Evolutionary conservation across 2,888 invertebrate genomes (phyloP), one percentile per base, ranked within the genome.

Genomic region (Anoplius nigerrimus): DNA sequence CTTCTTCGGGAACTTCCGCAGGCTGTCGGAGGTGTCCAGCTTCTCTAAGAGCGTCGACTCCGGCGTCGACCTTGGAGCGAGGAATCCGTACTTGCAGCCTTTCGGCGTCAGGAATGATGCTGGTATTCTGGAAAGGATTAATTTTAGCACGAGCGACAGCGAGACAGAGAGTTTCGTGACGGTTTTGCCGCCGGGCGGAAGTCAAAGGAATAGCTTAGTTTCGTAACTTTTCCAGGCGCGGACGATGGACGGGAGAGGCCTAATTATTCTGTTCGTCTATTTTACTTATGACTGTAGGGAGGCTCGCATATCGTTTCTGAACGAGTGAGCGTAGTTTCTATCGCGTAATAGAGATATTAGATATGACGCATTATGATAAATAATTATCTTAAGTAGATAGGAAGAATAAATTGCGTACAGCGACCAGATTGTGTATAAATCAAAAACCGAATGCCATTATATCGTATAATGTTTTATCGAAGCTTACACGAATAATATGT

Each of bases 1-100:
- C 48, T 94, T 95, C 85, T 95, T 95, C 82, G 95, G 94, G 56
- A 94, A 93, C 86, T 93, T 93, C 82, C 90, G 93, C 69, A 93
- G 92, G 74, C 68, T 86, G 0, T 83, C 85, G 2, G 80, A 83
- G 2, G 62, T 75, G 15, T 81, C 83, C 1, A 76, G 65, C 16
- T 82, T 83, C 54, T 79, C 83, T 0, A 86, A 84, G 20, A 86
- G 85, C 59, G 73, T 79, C 0, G 86, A 87, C 51, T 85, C 86
- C 0, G 87, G 82, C 0, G 81, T 86, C 0, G 86, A 84, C 22
- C 64, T 83, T 0, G 74, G 65, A 4, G 55, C 72, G 0, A 80
- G 75, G 20, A 81, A 73, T 69, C 34, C 72, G 2, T 76, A 74
- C n/a, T 66, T 79, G 43, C 77, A 77, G 16, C 46, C 69, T 15